Conservation (phyloP, 2,797 vertebrate genomes). For the Phrynocephalus vlangalii region DNA sequence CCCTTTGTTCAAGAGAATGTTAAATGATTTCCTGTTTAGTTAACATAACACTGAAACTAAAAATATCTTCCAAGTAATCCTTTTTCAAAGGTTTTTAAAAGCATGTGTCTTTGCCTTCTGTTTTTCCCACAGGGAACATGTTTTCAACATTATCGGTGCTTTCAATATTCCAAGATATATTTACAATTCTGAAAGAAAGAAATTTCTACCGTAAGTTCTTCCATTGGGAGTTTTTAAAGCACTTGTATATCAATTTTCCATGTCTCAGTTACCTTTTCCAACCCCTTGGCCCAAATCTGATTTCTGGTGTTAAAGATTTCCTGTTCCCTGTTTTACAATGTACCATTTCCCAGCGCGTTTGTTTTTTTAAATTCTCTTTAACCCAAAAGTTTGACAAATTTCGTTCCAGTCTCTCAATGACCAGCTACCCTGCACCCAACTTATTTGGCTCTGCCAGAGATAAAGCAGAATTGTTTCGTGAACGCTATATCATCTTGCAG, state of each 20-base stretch:
- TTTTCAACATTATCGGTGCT: constrained; percentile 97
- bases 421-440: constrained; percentile 82
- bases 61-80: neutral
- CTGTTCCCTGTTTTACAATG: neutral
- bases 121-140: constrained; percentile 85
- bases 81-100: neutral
- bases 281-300: too few species aligned
- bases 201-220: constrained; percentile 93
- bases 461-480: constrained; percentile 94
- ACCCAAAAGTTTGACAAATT: constrained; percentile 5
- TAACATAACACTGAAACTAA: neutral
- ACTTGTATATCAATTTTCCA: neutral
- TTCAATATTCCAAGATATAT: constrained; percentile 92
- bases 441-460: constrained; percentile 90
- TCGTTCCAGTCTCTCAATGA: constrained; percentile 87
- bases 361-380: neutral
- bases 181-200: constrained; percentile 94
- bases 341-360: neutral
- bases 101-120: neutral
- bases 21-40: neutral
- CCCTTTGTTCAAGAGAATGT: neutral
- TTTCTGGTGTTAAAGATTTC: neutral
- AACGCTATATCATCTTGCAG: constrained; percentile 92
- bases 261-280: neutral
- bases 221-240: neutral